Evolutionary conservation across 2,888 invertebrate genomes (phyloP), one percentile per base, ranked within the genome.

Genomic region (Zele albiditarsus): DNA sequence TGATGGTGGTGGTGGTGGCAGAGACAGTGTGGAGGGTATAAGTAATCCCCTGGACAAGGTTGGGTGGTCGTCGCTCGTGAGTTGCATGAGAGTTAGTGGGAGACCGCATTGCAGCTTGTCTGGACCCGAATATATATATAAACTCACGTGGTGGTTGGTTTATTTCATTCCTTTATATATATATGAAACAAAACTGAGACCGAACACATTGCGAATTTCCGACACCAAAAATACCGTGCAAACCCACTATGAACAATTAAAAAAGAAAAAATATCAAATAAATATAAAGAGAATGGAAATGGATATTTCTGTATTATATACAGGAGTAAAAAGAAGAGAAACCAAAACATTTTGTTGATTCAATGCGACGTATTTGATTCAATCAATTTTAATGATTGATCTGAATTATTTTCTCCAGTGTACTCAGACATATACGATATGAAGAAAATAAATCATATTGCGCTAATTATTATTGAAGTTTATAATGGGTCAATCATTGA

Each of bases 401-500:
- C 8, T 12, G 12, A 2, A 38, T 38, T 8, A 38, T 8, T 8
- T 38, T 38, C 6, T 31, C 31, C 31, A 31, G 6, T 31, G 3
- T 6, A 31, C 6, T 31, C 31, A 31, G 6, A 31, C 6, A 12
- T 12, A 38, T 6, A 2, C 8, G 38, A 38, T 12, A 38, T 12
- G 12, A 12, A 38, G 12, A 38, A 4, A 38, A 2, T 12, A 38
- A 8, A 33, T 14, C 14, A 10, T 16, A 8, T 31, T 23, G 27
- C 12, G 33, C 20, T 31, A 33, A 57, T 33, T 53, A 53, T 28
- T 57, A 25, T 27, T n/a, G 5, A 25, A 57, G 23, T 60, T 25
- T 38, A 16, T 57, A 60, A 38, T 58, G 27, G 70, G 70, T 70
- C 70, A 70, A 58, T 42, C 20, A 58, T 70, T 58, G 70, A 58